These are phyloP conservation scores for Chaunax sp. DNA, from an alignment of 2,797 vertebrate genomes.

Conservation along the genomic window DNA sequence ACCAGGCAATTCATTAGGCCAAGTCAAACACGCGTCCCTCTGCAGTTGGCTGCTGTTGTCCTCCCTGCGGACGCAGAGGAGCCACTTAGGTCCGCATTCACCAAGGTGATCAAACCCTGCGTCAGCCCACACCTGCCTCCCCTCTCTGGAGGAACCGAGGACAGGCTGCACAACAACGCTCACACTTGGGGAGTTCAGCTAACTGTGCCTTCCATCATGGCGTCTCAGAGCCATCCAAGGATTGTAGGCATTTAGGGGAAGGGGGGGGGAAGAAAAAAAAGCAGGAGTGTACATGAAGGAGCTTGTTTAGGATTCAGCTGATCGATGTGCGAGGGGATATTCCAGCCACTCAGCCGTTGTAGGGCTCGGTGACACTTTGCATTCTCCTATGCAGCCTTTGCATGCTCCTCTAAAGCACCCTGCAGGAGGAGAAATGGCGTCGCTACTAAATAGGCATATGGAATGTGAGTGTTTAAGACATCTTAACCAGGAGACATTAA, in stretches of 20 bases:
- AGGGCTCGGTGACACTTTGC: conserved; percentile 33
- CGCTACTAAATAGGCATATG: conserved; percentile 60
- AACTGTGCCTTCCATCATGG: conserved; percentile 76
- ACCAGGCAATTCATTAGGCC: conserved; percentile 82
- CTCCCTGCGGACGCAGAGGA: conserved; percentile 67
- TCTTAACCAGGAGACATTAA: conserved; percentile 72
- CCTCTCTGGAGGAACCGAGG: conserved; percentile 69
- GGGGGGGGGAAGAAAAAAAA: not conserved
- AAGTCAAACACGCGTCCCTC: conserved; percentile 74
- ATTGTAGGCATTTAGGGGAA: conserved; percentile 25
- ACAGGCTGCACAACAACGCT: conserved; percentile 78
- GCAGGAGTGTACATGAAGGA: conserved; percentile 17
- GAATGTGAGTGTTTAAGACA: conserved; percentile 55
- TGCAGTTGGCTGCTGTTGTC: conserved; percentile 64
- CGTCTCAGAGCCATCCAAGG: conserved; percentile 56
- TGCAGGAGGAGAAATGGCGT: conserved; percentile 40
- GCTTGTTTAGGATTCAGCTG: conserved; percentile 62
- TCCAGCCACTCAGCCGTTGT: conserved; percentile 46
- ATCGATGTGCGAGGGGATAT: conserved; percentile 38
- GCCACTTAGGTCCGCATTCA: conserved; percentile 71
- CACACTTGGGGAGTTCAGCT: conserved; percentile 71
- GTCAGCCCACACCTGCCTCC: conserved; percentile 83
- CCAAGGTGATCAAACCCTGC: conserved; percentile 85
- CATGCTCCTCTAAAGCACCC: conserved; percentile 26
- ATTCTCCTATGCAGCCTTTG: conserved; percentile 28